Conservation (phyloP, 1,140 invertebrate species). For the Zophobas atratus region DNA sequence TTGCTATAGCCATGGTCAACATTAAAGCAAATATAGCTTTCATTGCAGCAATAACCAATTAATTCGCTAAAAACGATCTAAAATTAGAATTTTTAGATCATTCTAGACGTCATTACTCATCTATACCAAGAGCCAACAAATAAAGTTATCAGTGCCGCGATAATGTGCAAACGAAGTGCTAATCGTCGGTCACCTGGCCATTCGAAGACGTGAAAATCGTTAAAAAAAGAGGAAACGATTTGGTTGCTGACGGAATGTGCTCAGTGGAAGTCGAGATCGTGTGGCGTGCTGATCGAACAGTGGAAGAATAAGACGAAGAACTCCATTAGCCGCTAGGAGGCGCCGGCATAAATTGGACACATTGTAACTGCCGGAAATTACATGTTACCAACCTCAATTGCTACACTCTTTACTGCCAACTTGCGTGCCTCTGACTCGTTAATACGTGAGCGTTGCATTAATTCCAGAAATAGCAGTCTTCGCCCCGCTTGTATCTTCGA, state of each 20-base stretch:
- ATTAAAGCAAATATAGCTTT: too few species aligned
- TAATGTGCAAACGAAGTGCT: too few species aligned
- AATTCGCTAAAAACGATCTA: too few species aligned
- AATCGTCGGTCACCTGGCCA: too few species aligned
- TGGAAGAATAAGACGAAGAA: not conserved
- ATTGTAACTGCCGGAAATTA: constrained; percentile 41
- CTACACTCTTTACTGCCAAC: constrained; percentile 21
- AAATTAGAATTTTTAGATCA: too few species aligned
- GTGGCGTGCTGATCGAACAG: not conserved
- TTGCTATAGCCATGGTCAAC: too few species aligned
- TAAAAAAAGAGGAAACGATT: not conserved
- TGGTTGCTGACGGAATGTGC: not conserved
- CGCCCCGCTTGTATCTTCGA: not conserved
- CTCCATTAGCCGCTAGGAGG: constrained; percentile 20
- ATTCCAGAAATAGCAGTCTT: constrained; percentile 12
- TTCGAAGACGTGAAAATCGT: not conserved
- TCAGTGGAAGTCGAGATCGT: not conserved
- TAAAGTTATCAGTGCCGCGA: too few species aligned
- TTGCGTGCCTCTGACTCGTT: constrained; percentile 12
- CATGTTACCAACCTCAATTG: constrained; percentile 37
- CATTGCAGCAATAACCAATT: too few species aligned
- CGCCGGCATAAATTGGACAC: constrained; percentile 40
- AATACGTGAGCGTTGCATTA: constrained; percentile 15
- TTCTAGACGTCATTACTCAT: too few species aligned
- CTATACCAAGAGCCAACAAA: too few species aligned